These are phyloP conservation scores for Anniella stebbinsi DNA, from an alignment of 2,797 vertebrate genomes.

Conservation along the genomic window DNA sequence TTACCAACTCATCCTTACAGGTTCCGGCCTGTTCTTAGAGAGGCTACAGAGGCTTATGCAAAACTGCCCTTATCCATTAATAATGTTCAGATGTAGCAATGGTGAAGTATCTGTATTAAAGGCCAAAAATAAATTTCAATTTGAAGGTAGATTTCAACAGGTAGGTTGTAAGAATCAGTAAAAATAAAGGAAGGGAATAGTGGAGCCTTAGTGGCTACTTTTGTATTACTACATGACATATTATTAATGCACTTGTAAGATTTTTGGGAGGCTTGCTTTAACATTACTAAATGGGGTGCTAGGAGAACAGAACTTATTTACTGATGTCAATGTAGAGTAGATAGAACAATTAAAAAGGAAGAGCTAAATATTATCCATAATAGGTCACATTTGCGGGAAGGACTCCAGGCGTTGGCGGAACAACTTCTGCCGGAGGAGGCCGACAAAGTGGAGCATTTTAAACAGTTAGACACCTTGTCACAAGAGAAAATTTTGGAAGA, in stretches of 20 bases:
- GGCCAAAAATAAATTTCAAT: not conserved
- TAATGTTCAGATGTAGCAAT: not conserved
- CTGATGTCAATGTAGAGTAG: not conserved
- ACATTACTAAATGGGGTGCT: not conserved
- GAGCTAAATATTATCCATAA: no score
- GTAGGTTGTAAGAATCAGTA: slow-evolving; percentile 33
- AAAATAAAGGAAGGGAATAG: not conserved
- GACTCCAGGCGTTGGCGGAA: no score
- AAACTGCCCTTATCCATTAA: not conserved
- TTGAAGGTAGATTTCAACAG: slow-evolving; percentile 45
- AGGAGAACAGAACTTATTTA: not conserved
- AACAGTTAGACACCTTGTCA: no score
- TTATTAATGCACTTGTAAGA: not conserved
- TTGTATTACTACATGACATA: not conserved
- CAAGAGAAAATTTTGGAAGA: no score
- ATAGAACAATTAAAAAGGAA: no score
- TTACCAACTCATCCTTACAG: slow-evolving; percentile 18
- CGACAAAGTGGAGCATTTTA: no score
- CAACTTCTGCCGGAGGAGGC: no score
- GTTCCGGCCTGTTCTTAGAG: not conserved
- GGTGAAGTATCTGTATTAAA: slow-evolving; percentile 13
- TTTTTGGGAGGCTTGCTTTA: slow-evolving; percentile 19
- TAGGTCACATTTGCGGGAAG: no score
- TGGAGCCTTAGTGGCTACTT: not conserved
- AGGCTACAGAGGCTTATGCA: not conserved